These are phyloP conservation scores for Diplodus sargus DNA, from an alignment of 2,797 vertebrate genomes.

Conservation along the genomic window DNA sequence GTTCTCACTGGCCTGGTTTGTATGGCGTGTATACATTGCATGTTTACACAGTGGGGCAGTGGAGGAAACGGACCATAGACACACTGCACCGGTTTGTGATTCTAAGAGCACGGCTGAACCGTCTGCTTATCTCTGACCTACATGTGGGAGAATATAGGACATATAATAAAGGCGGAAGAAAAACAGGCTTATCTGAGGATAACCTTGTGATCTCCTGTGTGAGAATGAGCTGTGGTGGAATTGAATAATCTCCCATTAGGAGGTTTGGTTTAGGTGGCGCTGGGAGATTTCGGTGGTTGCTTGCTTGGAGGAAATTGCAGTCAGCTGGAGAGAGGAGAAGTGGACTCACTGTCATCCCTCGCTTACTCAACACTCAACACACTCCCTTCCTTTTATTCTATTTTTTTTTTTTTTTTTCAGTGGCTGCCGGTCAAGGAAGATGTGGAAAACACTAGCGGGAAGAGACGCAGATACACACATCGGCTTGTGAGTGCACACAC, in stretches of 20 bases:
- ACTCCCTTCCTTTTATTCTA: conserved; percentile 71
- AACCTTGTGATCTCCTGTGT: conserved; percentile 46
- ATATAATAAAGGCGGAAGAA: conserved; percentile 47
- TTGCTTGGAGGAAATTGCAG: not conserved
- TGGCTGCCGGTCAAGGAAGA: conserved; percentile 64
- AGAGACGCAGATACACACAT: conserved; percentile 55
- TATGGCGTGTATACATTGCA: conserved; percentile 38
- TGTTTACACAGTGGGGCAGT: conserved; percentile 60
- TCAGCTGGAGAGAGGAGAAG: conserved; percentile 61
- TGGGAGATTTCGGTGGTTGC: not conserved
- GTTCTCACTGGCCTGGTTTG: conserved; percentile 51
- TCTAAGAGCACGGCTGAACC: conserved; percentile 46
- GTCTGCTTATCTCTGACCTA: conserved; percentile 67
- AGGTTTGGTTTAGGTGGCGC: not conserved
- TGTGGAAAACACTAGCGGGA: conserved; percentile 63
- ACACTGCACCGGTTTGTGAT: conserved; percentile 62
- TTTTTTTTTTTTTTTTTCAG: conserved; percentile 56
- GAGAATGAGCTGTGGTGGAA: conserved; percentile 37
- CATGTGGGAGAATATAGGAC: conserved; percentile 50
- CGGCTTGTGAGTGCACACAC: conserved; percentile 12
- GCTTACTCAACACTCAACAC: conserved; percentile 66
- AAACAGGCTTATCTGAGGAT: conserved; percentile 44
- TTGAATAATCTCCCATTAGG: conserved; percentile 24
- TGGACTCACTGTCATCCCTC: conserved; percentile 42
- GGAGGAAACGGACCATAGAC: conserved; percentile 65